Base-by-base conservation (phyloP, 2,113 vertebrate genomes). In the Nannospalax galili region DNA sequence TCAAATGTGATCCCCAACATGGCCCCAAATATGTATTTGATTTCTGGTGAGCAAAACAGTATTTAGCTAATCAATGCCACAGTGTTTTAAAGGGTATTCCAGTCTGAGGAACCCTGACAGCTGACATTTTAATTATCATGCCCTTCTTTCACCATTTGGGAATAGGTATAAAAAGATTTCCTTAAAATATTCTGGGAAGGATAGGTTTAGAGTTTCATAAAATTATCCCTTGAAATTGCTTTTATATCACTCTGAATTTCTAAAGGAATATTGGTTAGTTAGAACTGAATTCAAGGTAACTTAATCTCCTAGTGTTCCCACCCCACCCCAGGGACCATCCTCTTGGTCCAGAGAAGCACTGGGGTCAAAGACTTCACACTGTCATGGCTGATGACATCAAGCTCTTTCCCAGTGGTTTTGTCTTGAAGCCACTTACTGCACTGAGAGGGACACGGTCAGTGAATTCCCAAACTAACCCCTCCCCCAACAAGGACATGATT, bases 101-200 rank as follows among this genome's bases (percentile, higher is more conserved):
- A 0, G 52, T 12, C 64, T 32, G 42, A 95, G 70, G 74, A 95
- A 52, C 20, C 35, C 70, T 70, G 45, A 45, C 3, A 24, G 64
- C 35, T 84, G 86, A 88, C 22, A 26, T 62, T 88, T 78, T 52
- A 79, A 88, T 45, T 28, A 16, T 24, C 20, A 62, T 26, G 22
- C 48, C 75, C 84, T 35, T 85, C 92, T 65, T 91, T 69, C 19
- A 73, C 91, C 67, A 77, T 87, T 74, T 95, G 77, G 37, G 45
- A 94, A 91, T 3, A 84, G 56, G 22, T 87, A 85, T 91, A 88
- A 96, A 97, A 95, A 95, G 72, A 87, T 60, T 92, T 11, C 30
- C 84, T 96, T 88, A 72, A 95, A 91, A 90, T 80, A 90, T 82
- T 92, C 88, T 77, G 88, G 67, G 67, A 84, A 40, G 65, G 30